Evolutionary conservation across 2,888 invertebrate genomes (phyloP), one percentile per base, ranked within the genome.

Genomic region (Meta bourneti): DNA sequence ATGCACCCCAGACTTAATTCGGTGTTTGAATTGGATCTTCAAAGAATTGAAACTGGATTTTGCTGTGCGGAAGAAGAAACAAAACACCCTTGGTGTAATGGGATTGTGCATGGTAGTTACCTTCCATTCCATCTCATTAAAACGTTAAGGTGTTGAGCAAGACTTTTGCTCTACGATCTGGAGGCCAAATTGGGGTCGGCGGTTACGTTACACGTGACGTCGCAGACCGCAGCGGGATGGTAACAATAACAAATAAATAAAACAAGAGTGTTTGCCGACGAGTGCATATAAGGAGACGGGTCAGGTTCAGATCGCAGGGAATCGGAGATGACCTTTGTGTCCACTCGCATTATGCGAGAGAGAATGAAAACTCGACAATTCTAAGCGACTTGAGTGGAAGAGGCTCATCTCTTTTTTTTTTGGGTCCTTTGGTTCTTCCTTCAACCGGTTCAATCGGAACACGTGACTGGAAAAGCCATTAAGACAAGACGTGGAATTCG

Each of bases 361-460:
- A 34, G 34, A 34, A 34, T 51, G 52, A 52, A 16, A 51, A 77
- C 48, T 49, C 54, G 69, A 69, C 34, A 48, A 69, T 78, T 78
- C 61, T 52, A 79, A 83, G 77, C 71, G 54, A 72, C 54, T 78
- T 75, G 86, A 19, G 11, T n/a, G 16, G 61, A n/a, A 16, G 61
- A 61, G 5, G 79, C 90, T 84, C 90, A 78, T 72, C 80, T 61
- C 70, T 19, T 81, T 80, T 6, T 16, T 61, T 16, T 16, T 61
- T 61, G 0, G 61, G 61, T 61, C 8, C 8, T 61, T 61, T 61
- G 11, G 61, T 16, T 11, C 61, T 61, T 61, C 61, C 84, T 80
- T 84, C 70, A 77, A 90, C 90, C 90, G 90, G 90, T 90, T 89
- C 54, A 61, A 78, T 89, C 74, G 70, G 79, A n/a, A 72, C 85